Evolutionary conservation across 2,888 invertebrate genomes (phyloP).

Genomic region (Carcina quercana): DNA sequence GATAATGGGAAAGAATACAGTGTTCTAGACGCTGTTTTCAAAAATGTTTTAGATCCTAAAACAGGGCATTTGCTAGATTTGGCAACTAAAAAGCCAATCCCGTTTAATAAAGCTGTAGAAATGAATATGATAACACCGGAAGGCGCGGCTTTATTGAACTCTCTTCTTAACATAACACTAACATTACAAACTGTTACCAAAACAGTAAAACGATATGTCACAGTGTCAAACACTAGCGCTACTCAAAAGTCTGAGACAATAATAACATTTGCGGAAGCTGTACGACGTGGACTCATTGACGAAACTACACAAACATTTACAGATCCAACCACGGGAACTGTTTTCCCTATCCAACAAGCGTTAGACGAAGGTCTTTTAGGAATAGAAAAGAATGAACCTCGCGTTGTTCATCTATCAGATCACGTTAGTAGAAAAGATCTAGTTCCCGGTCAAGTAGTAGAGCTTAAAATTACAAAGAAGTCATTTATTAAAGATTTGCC

Average conservation of each 20-base stretch:
- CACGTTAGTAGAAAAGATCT: conserved; percentile 49
- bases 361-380: conserved; percentile 82
- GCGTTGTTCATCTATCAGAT: conserved; percentile 55
- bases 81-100: conserved; percentile 80
- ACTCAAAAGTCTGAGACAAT: conserved; percentile 73
- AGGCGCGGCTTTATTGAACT: conserved; percentile 90
- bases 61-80: conserved; percentile 90
- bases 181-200: conserved; percentile 91
- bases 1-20: conserved; percentile 84
- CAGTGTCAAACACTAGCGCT: conserved; percentile 79
- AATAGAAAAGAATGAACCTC: conserved; percentile 72
- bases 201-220: conserved; percentile 87
- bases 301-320: conserved; percentile 83
- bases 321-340: conserved; percentile 82
- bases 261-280: conserved; percentile 85
- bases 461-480: conserved; percentile 68
- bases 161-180: conserved; percentile 89
- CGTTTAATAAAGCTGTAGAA: conserved; percentile 90
- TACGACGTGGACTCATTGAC: conserved; percentile 85
- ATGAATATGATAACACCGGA: conserved; percentile 89
- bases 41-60: conserved; percentile 90
- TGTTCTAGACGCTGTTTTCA: conserved; percentile 91
- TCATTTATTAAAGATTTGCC: conserved; percentile 65
- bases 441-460: conserved; percentile 63
- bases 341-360: conserved; percentile 85